Base-by-base conservation (phyloP, 2,888 invertebrate genomes). In the Ectemnius lituratus region DNA sequence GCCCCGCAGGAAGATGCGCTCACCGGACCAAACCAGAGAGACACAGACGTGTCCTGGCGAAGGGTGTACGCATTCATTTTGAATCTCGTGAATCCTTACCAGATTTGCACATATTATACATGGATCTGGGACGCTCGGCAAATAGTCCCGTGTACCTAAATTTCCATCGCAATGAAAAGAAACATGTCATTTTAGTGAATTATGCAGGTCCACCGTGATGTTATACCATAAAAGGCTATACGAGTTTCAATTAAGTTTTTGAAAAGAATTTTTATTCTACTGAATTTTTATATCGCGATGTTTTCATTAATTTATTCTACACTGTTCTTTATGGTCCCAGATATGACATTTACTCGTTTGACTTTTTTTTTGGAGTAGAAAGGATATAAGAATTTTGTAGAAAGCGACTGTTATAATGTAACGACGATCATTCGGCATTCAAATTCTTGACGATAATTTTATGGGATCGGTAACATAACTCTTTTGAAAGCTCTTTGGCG, bases 1-100 rank as follows among this genome's bases (percentile, higher is more conserved):
- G 37, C 37, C 37, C 37, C 78, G 87, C 81, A 79, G 77, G 80
- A 78, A 80, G 80, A 85, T 79, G 37, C 37, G 85, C 78, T 71
- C 70, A 52, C 60, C 72, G 52, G 23, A 47, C 61, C 60, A 73
- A 64, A 16, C 57, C 37, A 47, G 76, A 79, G 78, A 79, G 79
- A 76, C 64, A 73, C 64, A 68, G 75, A 73, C 47, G 73, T 76
- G 73, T 76, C 67, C 62, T n/a, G 49, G 49, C 11, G 67, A 66
- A 64, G 62, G 49, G 62, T 71, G 68, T 68, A 70, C 47, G 67
- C 70, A 76, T 79, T 80, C 82, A 78, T 81, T 80, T 74, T 63
- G 78, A 72, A 74, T 72, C 67, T 76, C 76, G 66, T 60, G 57
- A 56, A 46, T 45, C 37, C 23, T 23, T 23, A 23, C 2, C 23